Percentiles rank a stretch among this genome's conserved stretches.
Conservation (phyloP, 2,797 vertebrate species). For the Sardinella longiceps region DNA sequence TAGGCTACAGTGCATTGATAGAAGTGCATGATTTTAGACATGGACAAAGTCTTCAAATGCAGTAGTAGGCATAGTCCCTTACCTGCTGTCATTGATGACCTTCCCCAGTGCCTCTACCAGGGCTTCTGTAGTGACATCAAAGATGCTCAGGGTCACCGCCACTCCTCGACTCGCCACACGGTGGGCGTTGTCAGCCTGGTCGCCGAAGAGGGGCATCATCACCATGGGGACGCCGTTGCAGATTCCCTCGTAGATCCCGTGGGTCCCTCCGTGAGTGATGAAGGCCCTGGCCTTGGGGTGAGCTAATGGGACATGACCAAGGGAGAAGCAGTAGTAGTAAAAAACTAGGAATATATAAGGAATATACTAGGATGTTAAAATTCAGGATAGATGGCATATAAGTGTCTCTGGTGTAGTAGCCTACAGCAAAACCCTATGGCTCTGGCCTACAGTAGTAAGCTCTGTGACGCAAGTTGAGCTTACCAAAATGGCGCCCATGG, state of each 20-base stretch:
- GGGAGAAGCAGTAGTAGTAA: not conserved
- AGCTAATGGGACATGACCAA: conserved; percentile 50
- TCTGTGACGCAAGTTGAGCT: too few species aligned
- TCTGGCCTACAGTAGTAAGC: too few species aligned
- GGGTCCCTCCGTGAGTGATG: conserved; percentile 90
- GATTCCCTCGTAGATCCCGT: conserved; percentile 88
- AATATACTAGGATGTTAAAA: too few species aligned
- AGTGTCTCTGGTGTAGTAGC: too few species aligned
- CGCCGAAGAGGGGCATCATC: conserved; percentile 83
- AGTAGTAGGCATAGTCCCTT: conserved; percentile 56
- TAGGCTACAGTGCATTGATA: too few species aligned
- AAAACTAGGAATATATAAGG: too few species aligned
- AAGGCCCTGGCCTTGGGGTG: conserved; percentile 88
- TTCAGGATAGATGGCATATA: too few species aligned
- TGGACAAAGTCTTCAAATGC: not conserved
- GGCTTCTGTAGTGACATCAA: conserved; percentile 74
- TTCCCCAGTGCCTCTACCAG: conserved; percentile 77
- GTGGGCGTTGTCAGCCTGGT: conserved; percentile 87
- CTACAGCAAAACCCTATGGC: too few species aligned
- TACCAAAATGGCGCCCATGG: too few species aligned
- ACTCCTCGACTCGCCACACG: conserved; percentile 77
- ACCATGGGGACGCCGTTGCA: conserved; percentile 91
- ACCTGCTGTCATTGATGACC: conserved; percentile 86
- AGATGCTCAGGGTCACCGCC: conserved; percentile 79
- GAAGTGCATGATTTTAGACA: too few species aligned